Percentiles rank a stretch among this genome's conserved stretches.
Conservation (phyloP, 1,140 invertebrate genomes). For the Luehdorfia chinensis region DNA sequence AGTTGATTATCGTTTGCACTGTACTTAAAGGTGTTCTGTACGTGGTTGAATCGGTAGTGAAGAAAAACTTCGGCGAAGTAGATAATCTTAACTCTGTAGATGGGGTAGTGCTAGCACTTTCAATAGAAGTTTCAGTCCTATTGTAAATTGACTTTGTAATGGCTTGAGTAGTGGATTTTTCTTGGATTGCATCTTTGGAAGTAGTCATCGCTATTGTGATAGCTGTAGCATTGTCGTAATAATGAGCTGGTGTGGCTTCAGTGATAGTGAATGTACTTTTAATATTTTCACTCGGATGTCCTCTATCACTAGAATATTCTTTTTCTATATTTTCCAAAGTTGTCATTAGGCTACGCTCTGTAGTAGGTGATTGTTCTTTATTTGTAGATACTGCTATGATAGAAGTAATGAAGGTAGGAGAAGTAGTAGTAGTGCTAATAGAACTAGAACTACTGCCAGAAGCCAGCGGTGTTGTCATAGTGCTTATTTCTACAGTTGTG, state of each 20-base stretch:
- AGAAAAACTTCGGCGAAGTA: background rate
- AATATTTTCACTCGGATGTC: background rate
- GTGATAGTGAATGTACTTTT: background rate
- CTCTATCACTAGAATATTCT: background rate
- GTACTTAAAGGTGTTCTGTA: background rate
- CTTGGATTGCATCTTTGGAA: constrained; percentile 5
- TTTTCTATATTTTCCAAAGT: background rate
- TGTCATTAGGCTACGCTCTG: constrained; percentile 1
- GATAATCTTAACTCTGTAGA: background rate
- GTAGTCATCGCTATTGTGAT: constrained; percentile 1
- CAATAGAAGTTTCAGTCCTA: constrained; percentile 37
- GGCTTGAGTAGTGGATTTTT: constrained; percentile 14
- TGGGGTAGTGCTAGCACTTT: constrained; percentile 25
- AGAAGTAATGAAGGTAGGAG: constrained; percentile 3
- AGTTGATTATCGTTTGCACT: background rate
- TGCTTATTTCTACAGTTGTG: constrained; percentile 1
- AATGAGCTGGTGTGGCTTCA: constrained; percentile 14
- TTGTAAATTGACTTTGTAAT: constrained; percentile 31
- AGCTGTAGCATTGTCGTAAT: constrained; percentile 13
- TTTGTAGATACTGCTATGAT: background rate
- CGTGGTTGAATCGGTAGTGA: background rate
- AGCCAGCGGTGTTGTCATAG: constrained; percentile 5
- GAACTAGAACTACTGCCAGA: constrained; percentile 8
- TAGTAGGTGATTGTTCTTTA: constrained; percentile 9
- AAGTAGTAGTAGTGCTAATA: constrained; percentile 8